Base-by-base conservation (phyloP, 2,113 vertebrate genomes). In the Alligator sinensis region DNA sequence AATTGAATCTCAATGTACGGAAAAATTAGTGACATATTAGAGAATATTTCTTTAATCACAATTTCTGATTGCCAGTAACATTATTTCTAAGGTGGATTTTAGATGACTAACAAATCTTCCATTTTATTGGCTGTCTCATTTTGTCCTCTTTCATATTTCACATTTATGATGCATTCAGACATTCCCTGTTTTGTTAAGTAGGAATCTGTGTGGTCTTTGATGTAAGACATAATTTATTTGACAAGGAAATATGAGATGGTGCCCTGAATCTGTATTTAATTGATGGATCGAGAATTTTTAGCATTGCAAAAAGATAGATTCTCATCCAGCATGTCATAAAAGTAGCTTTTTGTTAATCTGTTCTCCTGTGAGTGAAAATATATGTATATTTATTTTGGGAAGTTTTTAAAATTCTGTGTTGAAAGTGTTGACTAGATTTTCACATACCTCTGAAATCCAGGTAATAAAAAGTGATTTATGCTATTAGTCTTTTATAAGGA, bases 91-190 rank as follows among this genome's bases (percentile, higher is more conserved):
- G 96, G 97, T 97, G 97, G 96, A 98, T 98, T 97, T 95, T 96
- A 97, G 98, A 97, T 95, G 95, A 97, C 97, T 98, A 98, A 99
- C 98, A 98, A 99, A 99, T 98, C 98, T 98, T 97, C 95, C 89
- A 96, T 98, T 99, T 99, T 99, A 99, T 98, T 99, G 98, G 98
- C 98, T 98, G 98, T 98, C 98, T 99, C 98, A 98, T 98, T 99
- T 99, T 99, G 98, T 96, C 97, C 97, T 97, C 93, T 97, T 98
- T 98, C 98, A 98, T 99, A 98, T 99, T 99, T 99, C 98, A 99
- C 96, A 98, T 99, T 99, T 99, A 99, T 98, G 98, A 98, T 97
- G 97, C 93, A 97, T 98, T 98, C 98, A 98, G 98, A 98, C 98
- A 98, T 98, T 97, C 93, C 98, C 98, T 98, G 98, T 98, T 98